Percentiles rank a stretch among this genome's conserved stretches.
phyloP scores from a whole-genome alignment of 2,888 invertebrate genomes.

The Drosophila kuntzei region DNA sequence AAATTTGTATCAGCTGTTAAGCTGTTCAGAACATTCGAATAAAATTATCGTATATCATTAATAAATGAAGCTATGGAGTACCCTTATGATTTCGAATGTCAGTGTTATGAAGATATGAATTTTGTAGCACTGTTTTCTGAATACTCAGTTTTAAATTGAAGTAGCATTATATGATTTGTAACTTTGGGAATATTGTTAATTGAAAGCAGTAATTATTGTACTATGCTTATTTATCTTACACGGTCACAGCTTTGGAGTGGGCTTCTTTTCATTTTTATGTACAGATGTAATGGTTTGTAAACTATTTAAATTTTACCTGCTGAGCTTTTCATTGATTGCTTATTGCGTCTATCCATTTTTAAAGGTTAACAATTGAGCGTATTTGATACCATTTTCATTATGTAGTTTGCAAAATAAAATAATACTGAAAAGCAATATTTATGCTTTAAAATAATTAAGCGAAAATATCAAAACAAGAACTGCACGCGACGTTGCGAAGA shows the following conservation, averaged over 20 bases:
- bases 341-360: conserved; percentile 59
- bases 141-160: background rate
- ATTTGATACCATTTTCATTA: conserved; percentile 17
- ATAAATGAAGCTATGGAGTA: background rate
- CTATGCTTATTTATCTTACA: background rate
- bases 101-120: background rate
- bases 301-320: conserved; percentile 53
- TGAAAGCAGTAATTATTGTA: background rate
- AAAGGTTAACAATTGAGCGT: conserved; percentile 8
- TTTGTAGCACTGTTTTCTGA: conserved; percentile 1
- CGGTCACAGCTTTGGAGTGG: background rate
- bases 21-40: too few species aligned
- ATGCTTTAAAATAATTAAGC: conserved; percentile 29
- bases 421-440: conserved; percentile 18
- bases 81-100: background rate
- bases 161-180: background rate
- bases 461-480: conserved; percentile 57
- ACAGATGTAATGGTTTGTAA: background rate
- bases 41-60: too few species aligned
- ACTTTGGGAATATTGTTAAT: background rate
- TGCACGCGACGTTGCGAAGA: conserved; percentile 45
- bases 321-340: conserved; percentile 36
- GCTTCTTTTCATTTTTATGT: conserved; percentile 1
- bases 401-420: conserved; percentile 5
- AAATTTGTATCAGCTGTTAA: background rate